Conservation (phyloP, 2,888 invertebrate species). For the Neoascia interrupta region DNA sequence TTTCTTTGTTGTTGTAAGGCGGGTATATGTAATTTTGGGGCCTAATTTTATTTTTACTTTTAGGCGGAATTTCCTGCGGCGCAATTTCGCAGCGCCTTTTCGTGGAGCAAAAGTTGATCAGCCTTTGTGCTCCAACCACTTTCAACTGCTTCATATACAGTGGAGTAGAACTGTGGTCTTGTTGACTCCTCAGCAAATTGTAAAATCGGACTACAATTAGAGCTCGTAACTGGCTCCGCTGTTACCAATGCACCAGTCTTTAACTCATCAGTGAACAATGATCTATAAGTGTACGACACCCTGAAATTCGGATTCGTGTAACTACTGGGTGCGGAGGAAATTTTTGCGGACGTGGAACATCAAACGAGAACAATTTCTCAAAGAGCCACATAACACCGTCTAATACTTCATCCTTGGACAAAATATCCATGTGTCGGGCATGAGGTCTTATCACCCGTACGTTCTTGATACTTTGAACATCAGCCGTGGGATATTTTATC, state of each 20-base stretch:
- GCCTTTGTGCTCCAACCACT: constrained; percentile 87
- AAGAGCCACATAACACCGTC: constrained; percentile 74
- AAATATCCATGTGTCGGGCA: constrained; percentile 82
- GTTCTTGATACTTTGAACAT: no score
- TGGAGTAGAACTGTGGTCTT: constrained; percentile 83
- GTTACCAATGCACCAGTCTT: constrained; percentile 81
- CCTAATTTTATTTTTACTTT: no score
- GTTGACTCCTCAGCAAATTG: constrained; percentile 87
- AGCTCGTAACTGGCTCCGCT: constrained; percentile 80
- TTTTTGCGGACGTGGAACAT: constrained; percentile 71
- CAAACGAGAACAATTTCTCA: constrained; percentile 74
- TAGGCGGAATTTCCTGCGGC: no score
- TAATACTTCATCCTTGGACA: constrained; percentile 80
- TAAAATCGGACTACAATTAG: constrained; percentile 80
- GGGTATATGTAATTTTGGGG: no score
- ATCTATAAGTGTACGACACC: constrained; percentile 85
- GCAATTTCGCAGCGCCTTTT: no score
- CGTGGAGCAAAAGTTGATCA: no score
- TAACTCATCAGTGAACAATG: constrained; percentile 81
- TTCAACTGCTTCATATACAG: constrained; percentile 87
- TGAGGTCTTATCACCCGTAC: constrained; percentile 84
- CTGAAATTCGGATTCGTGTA: constrained; percentile 82
- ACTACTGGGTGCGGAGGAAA: constrained; percentile 83
- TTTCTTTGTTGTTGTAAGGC: no score
- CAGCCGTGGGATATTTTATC: no score